Evolutionary conservation across 2,797 vertebrate genomes (phyloP).

Genomic region (Myotis findleyi): DNA sequence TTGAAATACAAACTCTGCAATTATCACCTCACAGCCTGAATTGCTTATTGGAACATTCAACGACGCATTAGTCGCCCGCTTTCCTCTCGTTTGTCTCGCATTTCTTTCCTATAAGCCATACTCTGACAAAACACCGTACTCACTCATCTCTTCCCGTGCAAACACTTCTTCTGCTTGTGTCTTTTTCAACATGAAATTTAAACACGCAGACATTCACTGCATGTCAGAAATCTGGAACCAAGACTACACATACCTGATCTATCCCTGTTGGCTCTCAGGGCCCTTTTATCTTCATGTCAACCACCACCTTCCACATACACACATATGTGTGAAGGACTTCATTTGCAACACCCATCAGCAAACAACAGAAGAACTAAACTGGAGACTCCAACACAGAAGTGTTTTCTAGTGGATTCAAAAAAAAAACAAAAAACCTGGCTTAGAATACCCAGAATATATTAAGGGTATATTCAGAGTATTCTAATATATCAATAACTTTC

Average conservation of each 20-base stretch:
- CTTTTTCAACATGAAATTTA: slow-evolving; percentile 6
- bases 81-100: not conserved
- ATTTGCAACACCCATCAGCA: not conserved
- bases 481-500: not conserved
- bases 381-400: not conserved
- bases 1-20: slow-evolving; percentile 32
- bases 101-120: not conserved
- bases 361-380: slow-evolving; percentile 20
- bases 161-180: not conserved
- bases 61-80: not conserved
- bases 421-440: not conserved
- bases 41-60: not conserved
- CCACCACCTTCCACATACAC: not conserved
- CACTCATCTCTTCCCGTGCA: not conserved
- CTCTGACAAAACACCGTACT: not conserved
- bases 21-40: slow-evolving; percentile 5
- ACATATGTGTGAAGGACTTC: not conserved
- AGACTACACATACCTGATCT: not conserved
- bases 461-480: no score
- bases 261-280: not conserved
- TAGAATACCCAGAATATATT: not conserved
- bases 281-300: not conserved
- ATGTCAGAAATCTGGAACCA: not conserved
- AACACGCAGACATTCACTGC: not conserved
- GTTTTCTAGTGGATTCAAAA: not conserved